phyloP scores from a whole-genome alignment of 1,140 invertebrate genomes.

The Drosophila novamexicana region DNA sequence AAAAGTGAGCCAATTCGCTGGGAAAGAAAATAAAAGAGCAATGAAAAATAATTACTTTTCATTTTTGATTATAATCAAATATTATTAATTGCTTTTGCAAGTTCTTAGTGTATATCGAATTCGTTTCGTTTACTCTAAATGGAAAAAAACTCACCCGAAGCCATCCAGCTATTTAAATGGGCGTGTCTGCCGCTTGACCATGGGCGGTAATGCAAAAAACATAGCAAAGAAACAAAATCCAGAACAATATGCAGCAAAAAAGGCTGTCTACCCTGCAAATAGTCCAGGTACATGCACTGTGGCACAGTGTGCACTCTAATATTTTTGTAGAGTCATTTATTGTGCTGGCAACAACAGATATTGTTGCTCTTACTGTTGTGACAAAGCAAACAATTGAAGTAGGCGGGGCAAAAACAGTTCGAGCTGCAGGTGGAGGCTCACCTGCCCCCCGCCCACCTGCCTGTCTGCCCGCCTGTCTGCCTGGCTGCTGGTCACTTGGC shows the following conservation, averaged over 20 bases:
- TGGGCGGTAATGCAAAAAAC: constrained; percentile 20
- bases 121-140: neutral
- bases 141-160: neutral
- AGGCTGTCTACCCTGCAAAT: constrained; percentile 1
- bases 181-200: constrained; percentile 39
- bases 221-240: neutral
- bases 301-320: neutral
- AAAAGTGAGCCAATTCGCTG: no score
- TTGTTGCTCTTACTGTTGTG: constrained; percentile 34
- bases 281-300: neutral
- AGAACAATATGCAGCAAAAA: constrained; percentile 19
- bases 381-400: constrained; percentile 46
- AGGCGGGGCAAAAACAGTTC: constrained; percentile 29
- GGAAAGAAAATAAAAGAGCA: no score
- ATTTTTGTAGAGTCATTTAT: neutral
- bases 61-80: neutral
- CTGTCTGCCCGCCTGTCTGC: no score
- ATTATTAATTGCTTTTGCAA: neutral
- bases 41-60: no score
- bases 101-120: constrained; percentile 9
- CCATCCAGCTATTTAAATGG: constrained; percentile 20
- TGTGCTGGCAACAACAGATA: constrained; percentile 16
- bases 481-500: constrained; percentile 24
- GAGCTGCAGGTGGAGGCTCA: no score
- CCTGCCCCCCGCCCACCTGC: no score